Base-by-base conservation (phyloP, 92 coral and sea anemone genomes). In the Umimayanthus chanpuru region DNA sequence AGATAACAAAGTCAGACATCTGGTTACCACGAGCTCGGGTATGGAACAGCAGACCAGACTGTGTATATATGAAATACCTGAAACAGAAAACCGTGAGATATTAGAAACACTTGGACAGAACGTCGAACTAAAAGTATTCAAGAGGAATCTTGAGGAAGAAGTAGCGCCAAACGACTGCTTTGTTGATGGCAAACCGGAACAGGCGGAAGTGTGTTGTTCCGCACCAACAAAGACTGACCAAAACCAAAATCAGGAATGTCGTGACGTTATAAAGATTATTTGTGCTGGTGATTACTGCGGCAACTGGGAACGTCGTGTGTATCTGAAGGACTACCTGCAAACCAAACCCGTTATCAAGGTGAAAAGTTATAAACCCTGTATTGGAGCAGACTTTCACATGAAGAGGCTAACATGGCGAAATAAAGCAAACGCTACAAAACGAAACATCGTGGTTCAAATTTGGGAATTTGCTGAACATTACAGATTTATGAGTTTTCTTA, bases 391-490 rank as follows among this genome's bases (percentile, higher is more conserved):
- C 6, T 53, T 90, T 64, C 61, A 85, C 87, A 14, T 85, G 10
- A 94, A 94, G 61, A 28, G 9, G 36, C 9, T 90, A 50, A 73
- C 28, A 53, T 84, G 93, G 92, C 88, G 66, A 44, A 47, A 36
- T 26, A 81, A 90, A 65, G 75, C 65, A 11, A 64, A 44, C 30
- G 79, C 89, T 43, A 43, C 50, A 55, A 79, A 88, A 39, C 65
- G 73, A 66, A 49, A 83, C 39, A 81, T 93, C 67, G 80, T 66
- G 64, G 65, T 94, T 26, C 92, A 92, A 78, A 64, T 94, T 81
- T 94, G 96, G 96, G 93, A 94, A 73, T 41, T 94, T 23, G 87
- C 93, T 12, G 96, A 94, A 73, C 88, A 85, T 55, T 91, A 88
- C 78, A 82, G 93, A 47, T 92, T 85, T 80, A 36, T 55, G 0